These are phyloP conservation scores for Nettapus auritus DNA, from an alignment of 2,113 vertebrate genomes.

Conservation along the genomic window DNA sequence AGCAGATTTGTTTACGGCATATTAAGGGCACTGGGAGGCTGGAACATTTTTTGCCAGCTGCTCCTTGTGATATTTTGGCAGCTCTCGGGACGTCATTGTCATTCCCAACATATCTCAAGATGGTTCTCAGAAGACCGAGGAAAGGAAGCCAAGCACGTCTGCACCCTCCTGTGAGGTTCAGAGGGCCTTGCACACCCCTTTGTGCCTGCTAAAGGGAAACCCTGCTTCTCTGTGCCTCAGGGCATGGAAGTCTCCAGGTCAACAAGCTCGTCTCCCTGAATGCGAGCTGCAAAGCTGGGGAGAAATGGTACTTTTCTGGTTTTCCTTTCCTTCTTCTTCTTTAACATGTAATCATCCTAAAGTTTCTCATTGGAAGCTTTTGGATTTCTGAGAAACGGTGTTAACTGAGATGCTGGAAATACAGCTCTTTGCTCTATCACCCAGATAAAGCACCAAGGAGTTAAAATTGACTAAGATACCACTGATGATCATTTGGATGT, in stretches of 20 bases:
- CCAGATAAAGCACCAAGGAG: neutral
- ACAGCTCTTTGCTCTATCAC: neutral
- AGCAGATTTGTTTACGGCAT: constrained; percentile 49
- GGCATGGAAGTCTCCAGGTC: fast-evolving
- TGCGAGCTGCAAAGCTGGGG: neutral
- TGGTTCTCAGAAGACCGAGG: neutral
- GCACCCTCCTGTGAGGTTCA: neutral
- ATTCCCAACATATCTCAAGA: neutral
- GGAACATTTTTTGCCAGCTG: constrained; percentile 54
- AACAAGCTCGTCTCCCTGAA: neutral
- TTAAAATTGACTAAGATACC: neutral
- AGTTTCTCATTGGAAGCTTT: neutral
- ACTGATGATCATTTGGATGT: neutral
- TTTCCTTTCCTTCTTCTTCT: neutral
- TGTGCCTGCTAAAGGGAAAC: neutral
- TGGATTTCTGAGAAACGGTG: neutral
- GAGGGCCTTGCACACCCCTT: fast-evolving
- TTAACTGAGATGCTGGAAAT: neutral
- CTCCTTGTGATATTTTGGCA: constrained; percentile 37
- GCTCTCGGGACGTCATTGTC: constrained; percentile 19
- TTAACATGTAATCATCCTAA: neutral
- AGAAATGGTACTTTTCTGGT: neutral
- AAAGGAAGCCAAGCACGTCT: neutral
- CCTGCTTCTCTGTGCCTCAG: neutral
- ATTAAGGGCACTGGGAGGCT: constrained; percentile 37